Percentiles rank a stretch among this genome's conserved stretches.
phyloP scores from a whole-genome alignment of 92 coral and sea anemone species.

The Isaurus tuberculatus region DNA sequence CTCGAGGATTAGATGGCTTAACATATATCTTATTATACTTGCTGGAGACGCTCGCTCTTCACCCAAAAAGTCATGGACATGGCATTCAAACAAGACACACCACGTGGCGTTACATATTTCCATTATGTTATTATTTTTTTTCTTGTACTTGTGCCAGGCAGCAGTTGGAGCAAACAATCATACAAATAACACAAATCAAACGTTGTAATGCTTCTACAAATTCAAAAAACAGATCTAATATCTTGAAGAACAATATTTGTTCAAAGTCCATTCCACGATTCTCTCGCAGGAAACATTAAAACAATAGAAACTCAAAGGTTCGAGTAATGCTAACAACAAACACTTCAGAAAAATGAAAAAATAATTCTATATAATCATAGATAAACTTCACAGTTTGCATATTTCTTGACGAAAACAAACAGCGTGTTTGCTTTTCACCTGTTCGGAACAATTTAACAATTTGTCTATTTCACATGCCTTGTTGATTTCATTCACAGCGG shows the following conservation, averaged over 20 bases:
- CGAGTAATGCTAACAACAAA: conserved; percentile 23
- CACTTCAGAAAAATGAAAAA: not conserved
- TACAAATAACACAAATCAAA: conserved; percentile 2
- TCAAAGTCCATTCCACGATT: not conserved
- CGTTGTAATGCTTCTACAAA: not conserved
- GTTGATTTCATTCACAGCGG: not conserved
- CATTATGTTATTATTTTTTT: conserved; percentile 2
- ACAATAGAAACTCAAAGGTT: conserved; percentile 4
- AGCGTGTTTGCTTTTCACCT: not conserved
- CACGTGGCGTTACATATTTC: conserved; percentile 20
- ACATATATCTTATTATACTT: too few relatives aligned
- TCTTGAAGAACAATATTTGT: conserved; percentile 5
- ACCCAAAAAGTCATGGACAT: too few relatives aligned
- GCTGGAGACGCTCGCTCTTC: too few relatives aligned
- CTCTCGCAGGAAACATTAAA: not conserved
- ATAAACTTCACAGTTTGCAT: conserved; percentile 2
- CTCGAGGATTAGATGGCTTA: too few relatives aligned
- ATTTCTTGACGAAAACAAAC: not conserved
- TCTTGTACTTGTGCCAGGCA: conserved; percentile 9
- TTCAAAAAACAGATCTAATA: not conserved
- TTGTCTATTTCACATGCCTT: conserved; percentile 3
- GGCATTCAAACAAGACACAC: not conserved
- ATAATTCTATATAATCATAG: not conserved
- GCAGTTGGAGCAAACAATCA: not conserved
- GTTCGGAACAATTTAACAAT: conserved; percentile 18